Conservation (phyloP, 2,113 vertebrate genomes). For the Ptyas mucosa region DNA sequence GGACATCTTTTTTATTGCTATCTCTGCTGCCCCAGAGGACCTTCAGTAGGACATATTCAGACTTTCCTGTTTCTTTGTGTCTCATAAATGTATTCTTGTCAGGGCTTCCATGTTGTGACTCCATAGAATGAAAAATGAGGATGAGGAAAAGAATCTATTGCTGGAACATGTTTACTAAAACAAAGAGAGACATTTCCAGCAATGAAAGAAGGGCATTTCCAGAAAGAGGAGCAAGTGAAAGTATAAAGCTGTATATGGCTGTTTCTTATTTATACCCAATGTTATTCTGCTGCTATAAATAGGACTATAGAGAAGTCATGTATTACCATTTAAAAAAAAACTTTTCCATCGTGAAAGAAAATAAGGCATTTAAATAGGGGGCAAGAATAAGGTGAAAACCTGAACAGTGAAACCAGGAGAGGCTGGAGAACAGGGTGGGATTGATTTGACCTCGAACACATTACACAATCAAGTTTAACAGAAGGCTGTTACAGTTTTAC, state of each 20-base stretch:
- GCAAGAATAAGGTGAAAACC: constrained; percentile 5
- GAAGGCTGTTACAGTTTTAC: not conserved
- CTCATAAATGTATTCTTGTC: constrained; percentile 50
- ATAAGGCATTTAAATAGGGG: not conserved
- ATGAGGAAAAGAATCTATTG: constrained; percentile 41
- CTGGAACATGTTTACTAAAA: constrained; percentile 37
- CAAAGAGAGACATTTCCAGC: constrained; percentile 12
- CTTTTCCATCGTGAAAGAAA: constrained; percentile 20
- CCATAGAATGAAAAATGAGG: constrained; percentile 54
- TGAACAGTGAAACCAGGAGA: not conserved
- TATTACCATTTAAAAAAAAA: not conserved
- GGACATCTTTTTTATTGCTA: constrained; percentile 30
- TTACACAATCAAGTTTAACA: constrained; percentile 39
- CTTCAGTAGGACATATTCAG: constrained; percentile 49
- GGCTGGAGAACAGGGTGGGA: constrained; percentile 20
- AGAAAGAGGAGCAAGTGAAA: constrained; percentile 1
- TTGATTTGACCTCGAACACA: constrained; percentile 36
- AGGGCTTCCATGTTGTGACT: constrained; percentile 42
- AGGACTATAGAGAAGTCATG: constrained; percentile 38
- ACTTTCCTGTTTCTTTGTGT: constrained; percentile 44
- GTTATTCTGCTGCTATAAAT: constrained; percentile 6
- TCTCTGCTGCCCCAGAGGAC: constrained; percentile 34
- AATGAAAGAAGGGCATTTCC: constrained; percentile 29
- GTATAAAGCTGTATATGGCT: not conserved
- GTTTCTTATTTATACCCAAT: not conserved